phyloP scores from a whole-genome alignment of 2,888 invertebrate species.

The Acanthosoma haemorrhoidale region DNA sequence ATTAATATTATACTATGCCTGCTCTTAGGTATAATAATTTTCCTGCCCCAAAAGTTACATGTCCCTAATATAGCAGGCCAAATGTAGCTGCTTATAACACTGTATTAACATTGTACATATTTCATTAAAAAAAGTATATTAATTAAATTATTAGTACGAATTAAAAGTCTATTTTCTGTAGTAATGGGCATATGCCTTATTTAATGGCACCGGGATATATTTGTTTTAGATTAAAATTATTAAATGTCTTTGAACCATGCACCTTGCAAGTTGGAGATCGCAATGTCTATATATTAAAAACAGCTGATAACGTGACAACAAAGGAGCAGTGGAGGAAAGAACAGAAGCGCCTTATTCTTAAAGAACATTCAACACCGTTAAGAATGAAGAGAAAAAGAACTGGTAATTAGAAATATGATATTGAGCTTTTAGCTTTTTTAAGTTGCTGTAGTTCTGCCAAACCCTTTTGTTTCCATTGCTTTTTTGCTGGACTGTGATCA shows the following conservation, averaged over 20 bases:
- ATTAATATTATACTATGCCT: no score
- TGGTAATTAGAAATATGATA: constrained; percentile 13
- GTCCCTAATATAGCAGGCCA: no score
- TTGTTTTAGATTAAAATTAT: constrained; percentile 61
- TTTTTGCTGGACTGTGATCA: no score
- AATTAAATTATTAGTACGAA: not conserved
- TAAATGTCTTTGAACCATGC: constrained; percentile 82
- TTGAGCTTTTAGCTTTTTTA: no score
- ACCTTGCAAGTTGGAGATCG: constrained; percentile 86
- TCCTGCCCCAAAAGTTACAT: no score
- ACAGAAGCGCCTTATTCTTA: constrained; percentile 37
- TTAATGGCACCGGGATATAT: not conserved
- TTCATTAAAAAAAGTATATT: no score
- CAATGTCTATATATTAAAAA: constrained; percentile 71
- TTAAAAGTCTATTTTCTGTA: not conserved
- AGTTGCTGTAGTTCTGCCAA: no score
- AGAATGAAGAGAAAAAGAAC: constrained; percentile 26
- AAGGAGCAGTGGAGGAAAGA: constrained; percentile 65
- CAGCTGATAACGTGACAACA: constrained; percentile 67
- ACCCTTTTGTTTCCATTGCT: no score
- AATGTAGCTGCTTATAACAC: no score
- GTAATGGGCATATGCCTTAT: no score
- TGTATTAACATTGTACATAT: no score
- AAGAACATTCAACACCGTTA: constrained; percentile 23
- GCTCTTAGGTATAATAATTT: no score